Base-by-base conservation (phyloP, 2,888 invertebrate species). In the Hemicrepidius hirtus region DNA sequence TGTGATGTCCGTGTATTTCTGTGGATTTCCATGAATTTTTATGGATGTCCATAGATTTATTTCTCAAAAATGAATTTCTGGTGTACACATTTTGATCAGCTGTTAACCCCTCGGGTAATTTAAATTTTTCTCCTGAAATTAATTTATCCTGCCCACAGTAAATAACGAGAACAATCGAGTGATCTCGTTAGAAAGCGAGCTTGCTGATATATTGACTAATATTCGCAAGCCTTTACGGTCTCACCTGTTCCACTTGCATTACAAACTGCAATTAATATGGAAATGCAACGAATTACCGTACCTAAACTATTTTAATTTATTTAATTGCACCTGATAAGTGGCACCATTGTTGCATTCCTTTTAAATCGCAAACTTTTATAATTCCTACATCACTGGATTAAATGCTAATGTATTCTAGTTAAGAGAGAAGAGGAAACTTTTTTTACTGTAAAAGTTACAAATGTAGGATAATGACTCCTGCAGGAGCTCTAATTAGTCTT, bases 371-470 rank as follows among this genome's bases (percentile, higher is more conserved):
- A 57, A 64, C 46, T 59, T 65, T 50, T 68, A 40, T 49, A 68
- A 53, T 72, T 16, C 53, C 57, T 68, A 50, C 55, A 46, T 67
- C 62, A 40, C 59, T 35, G 67, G 63, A 72, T 73, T 71, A 68
- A 73, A 73, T 73, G 64, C 68, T 73, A 73, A 72, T 73, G 64
- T 65, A 68, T 73, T 73, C 73, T 53, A 60, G 64, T 60, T 37
- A 63, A 65, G 55, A 57, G 63, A 60, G 49, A 68, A 64, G 21
- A 13, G 40, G n/a, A 37, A 60, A 66, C 35, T 53, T 72, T 68
- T 71, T 73, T 72, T 72, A 72, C 73, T 64, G 73, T 64, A 53
- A 68, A 73, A 73, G 73, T 73, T 68, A 68, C 73, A 73, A 73
- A 73, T 73, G 73, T 73, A 68, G 68, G 73, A 68, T 68, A 73